phyloP scores from a whole-genome alignment of 2,888 invertebrate species.

The Meteorus cinctellus region DNA sequence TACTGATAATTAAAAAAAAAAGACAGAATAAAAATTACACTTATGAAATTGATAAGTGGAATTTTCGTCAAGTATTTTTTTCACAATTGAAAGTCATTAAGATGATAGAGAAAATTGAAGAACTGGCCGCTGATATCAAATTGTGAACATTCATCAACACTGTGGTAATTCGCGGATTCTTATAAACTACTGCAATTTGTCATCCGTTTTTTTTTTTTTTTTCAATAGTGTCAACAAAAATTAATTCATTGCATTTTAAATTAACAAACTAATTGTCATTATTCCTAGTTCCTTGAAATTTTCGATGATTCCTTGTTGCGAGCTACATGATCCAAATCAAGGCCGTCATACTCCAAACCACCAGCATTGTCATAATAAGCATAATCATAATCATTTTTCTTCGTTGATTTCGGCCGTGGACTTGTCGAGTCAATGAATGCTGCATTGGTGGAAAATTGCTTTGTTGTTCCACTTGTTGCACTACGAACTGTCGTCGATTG shows the following conservation, averaged over 20 bases:
- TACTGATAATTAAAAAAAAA: slow-evolving; percentile 50
- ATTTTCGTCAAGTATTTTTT: background rate
- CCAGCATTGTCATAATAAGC: slow-evolving; percentile 86
- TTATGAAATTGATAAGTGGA: slow-evolving; percentile 32
- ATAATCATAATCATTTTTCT: slow-evolving; percentile 84
- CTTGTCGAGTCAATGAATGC: slow-evolving; percentile 67
- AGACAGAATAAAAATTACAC: slow-evolving; percentile 20
- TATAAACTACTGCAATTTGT: slow-evolving; percentile 23
- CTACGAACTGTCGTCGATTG: slow-evolving; percentile 67
- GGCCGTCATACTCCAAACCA: slow-evolving; percentile 72
- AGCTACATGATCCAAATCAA: slow-evolving; percentile 70
- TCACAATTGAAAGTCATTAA: background rate
- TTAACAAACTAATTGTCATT: background rate
- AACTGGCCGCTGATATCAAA: background rate
- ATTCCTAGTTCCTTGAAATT: slow-evolving; percentile 56
- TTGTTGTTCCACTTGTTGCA: slow-evolving; percentile 69
- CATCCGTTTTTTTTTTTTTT: background rate
- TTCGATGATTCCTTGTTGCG: slow-evolving; percentile 69
- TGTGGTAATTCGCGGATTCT: background rate
- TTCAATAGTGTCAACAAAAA: background rate
- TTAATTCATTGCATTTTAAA: background rate
- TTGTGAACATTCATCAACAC: slow-evolving; percentile 16
- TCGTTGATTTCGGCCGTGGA: slow-evolving; percentile 70
- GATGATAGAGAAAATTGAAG: background rate
- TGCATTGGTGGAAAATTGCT: slow-evolving; percentile 66